phyloP scores from a whole-genome alignment of 2,113 vertebrate species.

The Pelecanoides urinatrix region DNA sequence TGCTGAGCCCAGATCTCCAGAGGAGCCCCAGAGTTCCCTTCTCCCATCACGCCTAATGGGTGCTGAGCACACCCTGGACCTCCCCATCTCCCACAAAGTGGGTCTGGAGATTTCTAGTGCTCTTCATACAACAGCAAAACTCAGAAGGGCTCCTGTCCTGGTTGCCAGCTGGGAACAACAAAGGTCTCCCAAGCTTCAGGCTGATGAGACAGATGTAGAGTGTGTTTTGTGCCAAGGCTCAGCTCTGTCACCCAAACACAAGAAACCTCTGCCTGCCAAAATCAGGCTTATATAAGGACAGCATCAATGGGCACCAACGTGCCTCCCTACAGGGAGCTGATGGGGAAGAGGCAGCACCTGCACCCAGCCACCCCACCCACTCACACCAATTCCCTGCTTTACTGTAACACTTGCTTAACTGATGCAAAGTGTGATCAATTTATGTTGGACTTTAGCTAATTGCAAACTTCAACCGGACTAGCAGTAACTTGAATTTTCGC shows the following conservation, averaged over 20 bases:
- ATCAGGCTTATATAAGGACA: neutral
- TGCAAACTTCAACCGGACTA: neutral
- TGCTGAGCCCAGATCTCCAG: neutral
- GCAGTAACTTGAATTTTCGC: neutral
- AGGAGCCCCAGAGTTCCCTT: rapidly evolving
- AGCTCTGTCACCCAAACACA: neutral
- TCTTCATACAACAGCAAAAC: neutral
- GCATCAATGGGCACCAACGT: neutral
- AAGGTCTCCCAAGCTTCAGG: neutral
- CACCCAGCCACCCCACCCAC: neutral
- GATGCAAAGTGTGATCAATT: neutral
- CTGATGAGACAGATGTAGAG: too few relatives aligned
- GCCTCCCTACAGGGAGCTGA: neutral
- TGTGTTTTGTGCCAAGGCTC: rapidly evolving
- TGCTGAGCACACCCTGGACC: neutral
- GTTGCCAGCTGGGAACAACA: neutral
- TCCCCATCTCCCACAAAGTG: neutral
- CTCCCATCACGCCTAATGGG: rapidly evolving
- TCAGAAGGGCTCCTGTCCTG: neutral
- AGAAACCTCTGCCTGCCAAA: rapidly evolving
- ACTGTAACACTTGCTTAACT: neutral
- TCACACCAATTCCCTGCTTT: neutral
- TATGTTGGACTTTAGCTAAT: neutral
- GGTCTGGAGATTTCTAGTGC: neutral
- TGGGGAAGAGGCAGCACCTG: neutral